Conservation (phyloP, 2,797 vertebrate species). For the Knipowitschia caucasica region DNA sequence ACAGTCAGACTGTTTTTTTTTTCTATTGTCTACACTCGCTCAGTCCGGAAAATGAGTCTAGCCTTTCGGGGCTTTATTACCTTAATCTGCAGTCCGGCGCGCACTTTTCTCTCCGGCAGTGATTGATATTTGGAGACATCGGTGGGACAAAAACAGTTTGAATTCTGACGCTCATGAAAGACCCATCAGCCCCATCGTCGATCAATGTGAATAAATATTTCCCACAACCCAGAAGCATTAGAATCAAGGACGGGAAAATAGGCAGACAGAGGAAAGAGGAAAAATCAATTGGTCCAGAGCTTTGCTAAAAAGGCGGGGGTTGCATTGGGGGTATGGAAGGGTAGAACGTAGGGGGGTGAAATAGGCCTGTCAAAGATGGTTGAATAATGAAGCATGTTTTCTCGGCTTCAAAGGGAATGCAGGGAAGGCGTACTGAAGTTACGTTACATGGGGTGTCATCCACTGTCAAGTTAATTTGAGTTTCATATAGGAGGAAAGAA, state of each 20-base stretch:
- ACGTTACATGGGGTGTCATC: conserved; percentile 27
- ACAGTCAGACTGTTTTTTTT: conserved; percentile 27
- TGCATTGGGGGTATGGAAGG: conserved; percentile 6
- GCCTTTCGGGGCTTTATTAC: conserved; percentile 48
- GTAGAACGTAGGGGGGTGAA: conserved; percentile 7
- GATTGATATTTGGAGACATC: conserved; percentile 77
- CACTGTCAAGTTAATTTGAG: conserved; percentile 47
- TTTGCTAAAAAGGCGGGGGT: conserved; percentile 55
- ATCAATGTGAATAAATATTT: conserved; percentile 82
- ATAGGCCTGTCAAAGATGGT: conserved; percentile 51
- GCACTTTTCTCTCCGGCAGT: conserved; percentile 37
- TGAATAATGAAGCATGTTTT: conserved; percentile 68
- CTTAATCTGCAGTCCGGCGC: conserved; percentile 56
- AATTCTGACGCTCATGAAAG: conserved; percentile 74
- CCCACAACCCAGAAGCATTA: conserved; percentile 76
- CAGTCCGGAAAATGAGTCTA: conserved; percentile 45
- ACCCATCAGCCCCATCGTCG: conserved; percentile 68
- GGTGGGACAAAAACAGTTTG: conserved; percentile 73
- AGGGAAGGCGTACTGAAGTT: conserved; percentile 40
- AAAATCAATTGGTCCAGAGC: conserved; percentile 74
- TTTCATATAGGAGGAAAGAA: conserved; percentile 24
- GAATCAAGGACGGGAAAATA: conserved; percentile 55
- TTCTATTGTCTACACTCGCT: conserved; percentile 16
- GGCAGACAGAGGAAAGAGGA: conserved; percentile 36
- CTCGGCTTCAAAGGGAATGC: conserved; percentile 55